Percentiles rank a stretch among this genome's conserved stretches.
These are phyloP conservation scores for Zenarchopterus dispar DNA, from an alignment of 2,797 vertebrate genomes.

Conservation along the genomic window DNA sequence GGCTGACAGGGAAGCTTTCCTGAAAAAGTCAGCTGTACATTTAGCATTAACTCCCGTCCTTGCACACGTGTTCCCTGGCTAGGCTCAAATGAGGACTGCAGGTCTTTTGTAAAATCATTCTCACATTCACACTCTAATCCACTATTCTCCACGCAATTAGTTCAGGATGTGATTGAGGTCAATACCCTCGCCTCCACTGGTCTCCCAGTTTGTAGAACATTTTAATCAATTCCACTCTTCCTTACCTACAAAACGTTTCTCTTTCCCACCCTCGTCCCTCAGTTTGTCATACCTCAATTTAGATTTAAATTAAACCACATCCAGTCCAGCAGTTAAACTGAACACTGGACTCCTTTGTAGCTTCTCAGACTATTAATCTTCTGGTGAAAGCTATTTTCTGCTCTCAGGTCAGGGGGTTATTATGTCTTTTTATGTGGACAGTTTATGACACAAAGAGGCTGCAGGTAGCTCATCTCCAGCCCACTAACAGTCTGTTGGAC, in stretches of 20 bases:
- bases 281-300: constrained; percentile 42
- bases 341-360: constrained; percentile 25
- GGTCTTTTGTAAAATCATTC: constrained; percentile 19
- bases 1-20: constrained; percentile 13
- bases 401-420: constrained; percentile 55
- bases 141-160: constrained; percentile 65
- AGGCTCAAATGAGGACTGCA: constrained; percentile 23
- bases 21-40: constrained; percentile 26
- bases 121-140: constrained; percentile 30
- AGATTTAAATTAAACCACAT: constrained; percentile 52
- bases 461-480: constrained; percentile 5
- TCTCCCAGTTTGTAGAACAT: constrained; percentile 48
- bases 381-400: constrained; percentile 37
- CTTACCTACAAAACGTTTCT: constrained; percentile 34
- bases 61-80: constrained; percentile 10
- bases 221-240: constrained; percentile 46
- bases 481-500: not conserved
- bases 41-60: constrained; percentile 17
- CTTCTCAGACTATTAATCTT: constrained; percentile 49
- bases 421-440: constrained; percentile 30
- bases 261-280: constrained; percentile 13
- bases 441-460: constrained; percentile 27
- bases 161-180: constrained; percentile 65
- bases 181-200: constrained; percentile 30
- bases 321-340: constrained; percentile 38